Evolutionary conservation across 2,113 vertebrate species (phyloP).

Genomic region (Uropsilus gracilis): DNA sequence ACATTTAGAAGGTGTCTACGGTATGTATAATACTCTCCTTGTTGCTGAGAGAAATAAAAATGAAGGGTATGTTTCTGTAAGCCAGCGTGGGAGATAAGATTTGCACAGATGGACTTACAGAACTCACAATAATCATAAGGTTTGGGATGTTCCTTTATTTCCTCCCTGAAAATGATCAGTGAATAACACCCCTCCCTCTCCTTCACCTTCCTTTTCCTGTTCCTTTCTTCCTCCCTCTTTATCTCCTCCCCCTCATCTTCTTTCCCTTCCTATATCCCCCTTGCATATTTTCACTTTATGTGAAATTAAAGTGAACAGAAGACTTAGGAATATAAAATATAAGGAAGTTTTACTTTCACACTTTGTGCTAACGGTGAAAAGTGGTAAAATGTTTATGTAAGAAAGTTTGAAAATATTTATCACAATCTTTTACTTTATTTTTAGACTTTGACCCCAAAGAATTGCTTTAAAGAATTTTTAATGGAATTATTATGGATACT

Average conservation of each 20-base stretch:
- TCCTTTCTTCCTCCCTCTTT: not conserved
- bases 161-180: not conserved
- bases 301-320: slow-evolving; percentile 1
- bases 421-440: not conserved
- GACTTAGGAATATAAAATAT: not conserved
- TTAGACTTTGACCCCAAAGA: not conserved
- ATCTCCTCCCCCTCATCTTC: too few species aligned
- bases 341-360: not conserved
- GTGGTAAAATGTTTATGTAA: not conserved
- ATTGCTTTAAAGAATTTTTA: not conserved
- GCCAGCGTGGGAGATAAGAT: not conserved
- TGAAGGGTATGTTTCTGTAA: not conserved
- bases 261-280: too few species aligned
- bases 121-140: not conserved
- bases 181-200: too few species aligned
- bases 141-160: not conserved
- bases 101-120: not conserved
- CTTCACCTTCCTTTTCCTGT: too few species aligned
- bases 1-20: not conserved
- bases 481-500: not conserved
- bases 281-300: not conserved
- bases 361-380: not conserved
- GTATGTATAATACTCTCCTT: not conserved
- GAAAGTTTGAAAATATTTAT: not conserved
- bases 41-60: not conserved